phyloP scores from a whole-genome alignment of 2,888 invertebrate genomes.

The Bursaphelenchus okinawaensis region DNA sequence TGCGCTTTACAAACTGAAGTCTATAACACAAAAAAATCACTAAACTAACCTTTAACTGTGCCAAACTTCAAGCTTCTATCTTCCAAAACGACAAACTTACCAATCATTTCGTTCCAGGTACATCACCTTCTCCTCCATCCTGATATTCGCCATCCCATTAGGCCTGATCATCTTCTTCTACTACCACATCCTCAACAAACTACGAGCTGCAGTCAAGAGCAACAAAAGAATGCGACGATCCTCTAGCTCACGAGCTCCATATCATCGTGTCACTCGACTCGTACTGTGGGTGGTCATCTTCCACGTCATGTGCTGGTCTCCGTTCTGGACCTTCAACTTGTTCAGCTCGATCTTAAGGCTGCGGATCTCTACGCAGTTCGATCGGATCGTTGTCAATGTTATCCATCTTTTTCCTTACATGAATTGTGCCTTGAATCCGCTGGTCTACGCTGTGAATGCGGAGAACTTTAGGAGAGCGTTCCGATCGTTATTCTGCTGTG shows the following conservation, averaged over 20 bases:
- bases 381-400: conserved; percentile 53
- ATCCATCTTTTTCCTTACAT: conserved; percentile 55
- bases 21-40: too few relatives aligned
- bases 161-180: conserved; percentile 52
- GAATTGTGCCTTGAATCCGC: conserved; percentile 56
- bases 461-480: conserved; percentile 55
- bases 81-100: too few relatives aligned
- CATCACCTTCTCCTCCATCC: conserved; percentile 48
- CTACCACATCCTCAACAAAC: conserved; percentile 53
- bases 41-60: too few relatives aligned
- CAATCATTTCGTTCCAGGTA: too few relatives aligned
- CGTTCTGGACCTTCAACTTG: conserved; percentile 56
- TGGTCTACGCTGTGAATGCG: conserved; percentile 49
- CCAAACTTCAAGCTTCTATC: too few relatives aligned
- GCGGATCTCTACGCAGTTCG: conserved; percentile 46
- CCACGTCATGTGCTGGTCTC: conserved; percentile 53
- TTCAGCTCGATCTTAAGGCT: conserved; percentile 49
- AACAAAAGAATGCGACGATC: conserved; percentile 42
- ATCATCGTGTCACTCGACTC: conserved; percentile 53
- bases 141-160: conserved; percentile 53
- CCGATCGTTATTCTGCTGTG: conserved; percentile 37
- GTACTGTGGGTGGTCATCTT: conserved; percentile 56
- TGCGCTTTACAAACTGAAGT: too few relatives aligned
- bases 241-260: conserved; percentile 42
- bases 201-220: conserved; percentile 47